These are phyloP conservation scores for Chaetura pelagica DNA, from an alignment of 2,113 vertebrate genomes.

Conservation along the genomic window DNA sequence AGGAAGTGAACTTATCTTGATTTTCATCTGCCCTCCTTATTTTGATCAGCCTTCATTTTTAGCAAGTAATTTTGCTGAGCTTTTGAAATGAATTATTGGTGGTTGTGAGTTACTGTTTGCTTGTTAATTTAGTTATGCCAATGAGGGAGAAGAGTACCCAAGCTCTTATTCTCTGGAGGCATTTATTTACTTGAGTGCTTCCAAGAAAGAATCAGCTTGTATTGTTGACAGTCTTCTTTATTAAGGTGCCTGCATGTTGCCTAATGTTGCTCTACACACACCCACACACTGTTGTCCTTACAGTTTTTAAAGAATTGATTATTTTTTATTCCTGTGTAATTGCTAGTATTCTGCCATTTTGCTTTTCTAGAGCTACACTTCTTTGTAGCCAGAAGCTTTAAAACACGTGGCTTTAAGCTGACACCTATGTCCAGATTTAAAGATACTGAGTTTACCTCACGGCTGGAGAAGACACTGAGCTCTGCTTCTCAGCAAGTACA, in stretches of 20 bases:
- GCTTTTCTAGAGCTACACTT: background rate
- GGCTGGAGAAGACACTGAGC: background rate
- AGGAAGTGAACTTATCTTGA: background rate
- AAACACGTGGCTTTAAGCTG: background rate
- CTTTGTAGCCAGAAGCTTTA: background rate
- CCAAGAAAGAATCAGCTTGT: background rate
- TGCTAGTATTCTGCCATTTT: background rate
- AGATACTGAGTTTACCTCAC: background rate
- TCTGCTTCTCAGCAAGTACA: background rate
- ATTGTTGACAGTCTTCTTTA: background rate
- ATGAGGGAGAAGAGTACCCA: background rate
- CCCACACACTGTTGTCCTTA: background rate
- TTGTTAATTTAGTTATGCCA: constrained; percentile 9
- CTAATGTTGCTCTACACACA: background rate
- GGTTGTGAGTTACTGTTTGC: constrained; percentile 7
- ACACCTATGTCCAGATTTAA: background rate
- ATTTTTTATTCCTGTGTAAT: background rate
- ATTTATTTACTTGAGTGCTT: constrained; percentile 35
- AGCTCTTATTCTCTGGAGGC: background rate
- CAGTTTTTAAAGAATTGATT: background rate
- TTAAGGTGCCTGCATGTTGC: background rate
- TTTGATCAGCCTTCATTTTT: background rate
- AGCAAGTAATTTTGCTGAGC: background rate
- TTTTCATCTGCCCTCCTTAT: background rate
- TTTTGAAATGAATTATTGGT: background rate